phyloP scores from a whole-genome alignment of 2,888 invertebrate species.

The Adineta ricciae region DNA sequence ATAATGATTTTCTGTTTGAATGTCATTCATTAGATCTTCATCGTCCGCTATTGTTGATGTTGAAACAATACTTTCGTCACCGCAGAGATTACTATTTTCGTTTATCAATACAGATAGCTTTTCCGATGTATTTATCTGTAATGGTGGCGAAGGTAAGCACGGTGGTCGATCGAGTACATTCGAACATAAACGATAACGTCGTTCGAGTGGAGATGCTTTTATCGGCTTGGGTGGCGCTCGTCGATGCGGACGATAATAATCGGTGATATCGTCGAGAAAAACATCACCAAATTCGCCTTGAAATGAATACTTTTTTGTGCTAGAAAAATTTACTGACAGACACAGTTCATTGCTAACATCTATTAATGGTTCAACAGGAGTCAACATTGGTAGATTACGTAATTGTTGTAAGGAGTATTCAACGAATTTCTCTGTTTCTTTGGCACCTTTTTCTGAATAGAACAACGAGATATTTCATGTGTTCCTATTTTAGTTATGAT shows the following conservation, averaged over 20 bases:
- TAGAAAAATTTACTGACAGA: not conserved
- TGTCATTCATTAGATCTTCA: not conserved
- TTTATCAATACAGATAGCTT: not conserved
- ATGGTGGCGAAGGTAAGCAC: not conserved
- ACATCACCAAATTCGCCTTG: not conserved
- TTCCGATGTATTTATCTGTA: not conserved
- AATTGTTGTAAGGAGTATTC: not conserved
- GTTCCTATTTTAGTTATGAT: too few species aligned
- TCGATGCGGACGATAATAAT: not conserved
- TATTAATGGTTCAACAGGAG: not conserved
- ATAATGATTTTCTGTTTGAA: slow-evolving; percentile 28
- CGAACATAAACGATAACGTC: not conserved
- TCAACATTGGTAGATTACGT: not conserved
- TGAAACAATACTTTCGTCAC: not conserved
- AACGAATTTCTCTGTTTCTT: not conserved
- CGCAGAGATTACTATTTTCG: not conserved
- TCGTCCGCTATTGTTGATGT: not conserved
- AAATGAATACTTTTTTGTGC: not conserved
- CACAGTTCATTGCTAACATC: not conserved
- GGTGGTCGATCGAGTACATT: not conserved
- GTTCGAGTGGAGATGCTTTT: not conserved
- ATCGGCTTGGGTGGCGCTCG: not conserved
- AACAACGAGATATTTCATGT: not conserved
- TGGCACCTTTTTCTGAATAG: not conserved
- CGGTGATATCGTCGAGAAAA: not conserved